Percentiles rank a stretch among this genome's conserved stretches.
Conservation (phyloP, 2,113 vertebrate species). For the Oxygymnocypris stewartii region DNA sequence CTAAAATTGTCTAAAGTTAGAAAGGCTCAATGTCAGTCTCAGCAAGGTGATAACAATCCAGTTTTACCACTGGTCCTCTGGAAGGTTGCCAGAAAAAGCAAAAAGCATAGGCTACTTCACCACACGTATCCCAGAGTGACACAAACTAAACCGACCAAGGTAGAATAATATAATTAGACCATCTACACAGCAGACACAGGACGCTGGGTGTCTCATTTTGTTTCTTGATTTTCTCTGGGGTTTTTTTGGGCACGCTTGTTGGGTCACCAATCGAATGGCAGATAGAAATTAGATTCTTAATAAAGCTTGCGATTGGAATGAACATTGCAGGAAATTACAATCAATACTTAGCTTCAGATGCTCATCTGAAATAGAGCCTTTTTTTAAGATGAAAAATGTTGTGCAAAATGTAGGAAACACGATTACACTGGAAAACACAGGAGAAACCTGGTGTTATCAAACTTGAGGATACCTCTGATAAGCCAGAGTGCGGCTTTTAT, state of each 20-base stretch:
- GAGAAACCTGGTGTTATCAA: neutral
- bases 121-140: neutral
- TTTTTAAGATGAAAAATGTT: conserved; percentile 52
- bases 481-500: conserved; percentile 21
- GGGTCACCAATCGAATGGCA: conserved; percentile 58
- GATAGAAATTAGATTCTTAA: conserved; percentile 71
- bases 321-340: conserved; percentile 71
- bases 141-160: neutral
- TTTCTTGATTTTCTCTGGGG: conserved; percentile 59
- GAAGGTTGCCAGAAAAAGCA: neutral
- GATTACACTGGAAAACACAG: conserved; percentile 29
- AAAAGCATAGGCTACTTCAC: neutral
- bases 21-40: neutral
- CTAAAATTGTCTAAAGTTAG: neutral
- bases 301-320: conserved; percentile 68
- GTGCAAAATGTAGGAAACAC: conserved; percentile 38
- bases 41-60: neutral
- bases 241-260: conserved; percentile 38
- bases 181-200: conserved; percentile 17
- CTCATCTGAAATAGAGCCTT: conserved; percentile 66
- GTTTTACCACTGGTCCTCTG: neutral
- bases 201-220: conserved; percentile 54
- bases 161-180: conserved; percentile 2
- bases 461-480: conserved; percentile 2
- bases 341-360: conserved; percentile 73